Conservation (phyloP, 2,113 vertebrate species). For the Picathartes gymnocephalus region DNA sequence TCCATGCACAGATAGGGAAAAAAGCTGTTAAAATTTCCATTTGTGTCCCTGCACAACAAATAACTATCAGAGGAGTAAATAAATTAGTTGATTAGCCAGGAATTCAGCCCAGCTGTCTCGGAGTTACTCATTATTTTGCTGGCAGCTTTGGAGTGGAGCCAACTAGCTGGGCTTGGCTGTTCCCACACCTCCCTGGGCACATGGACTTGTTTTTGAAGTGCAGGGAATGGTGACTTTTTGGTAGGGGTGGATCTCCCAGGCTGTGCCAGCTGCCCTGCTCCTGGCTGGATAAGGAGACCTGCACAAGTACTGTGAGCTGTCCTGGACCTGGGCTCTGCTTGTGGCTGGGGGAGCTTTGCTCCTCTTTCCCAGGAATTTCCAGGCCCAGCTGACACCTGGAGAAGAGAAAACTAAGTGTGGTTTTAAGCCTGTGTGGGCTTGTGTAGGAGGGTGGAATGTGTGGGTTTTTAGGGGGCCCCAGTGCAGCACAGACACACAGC, state of each 20-base stretch:
- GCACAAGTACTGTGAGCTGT: background rate
- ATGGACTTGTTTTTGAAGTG: background rate
- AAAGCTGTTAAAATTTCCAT: background rate
- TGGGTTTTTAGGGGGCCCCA: background rate
- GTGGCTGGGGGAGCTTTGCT: background rate
- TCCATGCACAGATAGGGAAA: background rate
- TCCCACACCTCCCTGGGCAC: background rate
- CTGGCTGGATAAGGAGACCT: background rate
- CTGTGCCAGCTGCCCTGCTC: background rate
- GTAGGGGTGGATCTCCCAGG: background rate
- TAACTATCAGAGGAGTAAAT: background rate
- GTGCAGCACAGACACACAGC: background rate
- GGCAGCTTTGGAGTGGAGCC: background rate
- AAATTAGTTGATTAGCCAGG: background rate
- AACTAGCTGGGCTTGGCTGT: background rate
- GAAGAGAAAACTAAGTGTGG: background rate
- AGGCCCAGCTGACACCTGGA: background rate
- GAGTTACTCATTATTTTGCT: constrained; percentile 24
- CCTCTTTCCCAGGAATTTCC: accelerated
- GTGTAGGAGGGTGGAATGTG: background rate
- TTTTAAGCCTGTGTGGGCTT: background rate
- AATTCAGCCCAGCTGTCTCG: background rate
- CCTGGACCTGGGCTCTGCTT: background rate
- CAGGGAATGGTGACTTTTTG: background rate
- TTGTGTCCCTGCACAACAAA: background rate